phyloP scores from a whole-genome alignment of 2,797 vertebrate genomes.

The Molothrus ater region DNA sequence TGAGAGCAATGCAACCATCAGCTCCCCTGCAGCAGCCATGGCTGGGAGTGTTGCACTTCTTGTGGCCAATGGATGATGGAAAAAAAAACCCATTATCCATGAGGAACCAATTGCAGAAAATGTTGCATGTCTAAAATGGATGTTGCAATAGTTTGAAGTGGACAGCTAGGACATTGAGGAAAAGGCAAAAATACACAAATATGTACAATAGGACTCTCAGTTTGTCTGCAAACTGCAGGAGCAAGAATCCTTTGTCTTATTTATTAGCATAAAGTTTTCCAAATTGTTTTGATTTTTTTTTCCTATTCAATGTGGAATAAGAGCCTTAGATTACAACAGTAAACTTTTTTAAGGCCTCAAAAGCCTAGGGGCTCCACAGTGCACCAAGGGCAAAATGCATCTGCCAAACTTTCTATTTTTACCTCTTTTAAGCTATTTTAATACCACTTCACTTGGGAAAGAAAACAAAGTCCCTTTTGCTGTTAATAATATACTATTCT shows the following conservation, averaged over 20 bases:
- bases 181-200: neutral
- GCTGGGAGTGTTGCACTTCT: neutral
- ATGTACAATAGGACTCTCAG: neutral
- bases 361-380: neutral
- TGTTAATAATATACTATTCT: neutral
- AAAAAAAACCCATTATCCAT: neutral
- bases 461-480: conserved; percentile 2
- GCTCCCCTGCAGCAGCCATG: neutral
- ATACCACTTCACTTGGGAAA: conserved; percentile 31
- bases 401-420: conserved; percentile 50
- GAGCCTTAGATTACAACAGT: neutral
- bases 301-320: neutral
- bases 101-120: neutral
- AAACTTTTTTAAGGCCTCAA: neutral
- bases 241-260: neutral
- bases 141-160: neutral
- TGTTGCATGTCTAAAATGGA: neutral
- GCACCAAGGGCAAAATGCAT: neutral
- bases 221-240: neutral
- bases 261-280: neutral
- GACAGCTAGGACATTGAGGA: neutral
- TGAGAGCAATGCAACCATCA: neutral
- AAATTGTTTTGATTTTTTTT: neutral
- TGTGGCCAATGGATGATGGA: neutral
- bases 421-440: conserved; percentile 21